Base-by-base conservation (phyloP, 2,797 vertebrate species). In the Sphenopsis melanotis region DNA sequence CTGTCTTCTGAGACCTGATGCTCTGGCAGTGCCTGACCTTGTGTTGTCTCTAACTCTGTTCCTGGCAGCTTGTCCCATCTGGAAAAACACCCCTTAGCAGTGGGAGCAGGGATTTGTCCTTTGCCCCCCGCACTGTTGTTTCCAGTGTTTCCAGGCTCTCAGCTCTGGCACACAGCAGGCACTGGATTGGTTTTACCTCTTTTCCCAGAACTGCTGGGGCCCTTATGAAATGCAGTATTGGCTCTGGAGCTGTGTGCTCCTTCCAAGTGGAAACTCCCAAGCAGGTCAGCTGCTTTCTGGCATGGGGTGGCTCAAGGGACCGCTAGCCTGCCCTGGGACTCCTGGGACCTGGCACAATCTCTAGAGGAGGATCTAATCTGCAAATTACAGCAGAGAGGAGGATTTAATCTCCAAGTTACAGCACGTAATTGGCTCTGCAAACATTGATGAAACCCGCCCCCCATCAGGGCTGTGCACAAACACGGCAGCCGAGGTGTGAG, bases 401-500 rank as follows among this genome's bases (percentile, higher is more conserved):
- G 36, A 46, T 57, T 87, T 90, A 23, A 37, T 32, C 65, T 85
- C 27, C 53, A 56, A 55, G 2, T 79, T 61, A 7, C 22, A 56
- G 32, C 0, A 0, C 3, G 3, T 56, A 41, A 34, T 68, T 36
- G 7, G 71, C 42, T 68, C 15, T 27, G 44, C 56, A 88, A 69
- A 72, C n/a, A 68, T 1, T 30, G 55, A 26, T 52, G 37, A 71
- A 93, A 76, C 13, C 14, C 2, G 0, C 15, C 44, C 57, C 8
- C 21, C 0, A 0, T 30, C n/a, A 37, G 10, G 66, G 53, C 55
- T 46, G 39, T 0, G 1, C 39, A 32, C 14, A 47, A 90, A 77
- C 22, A 24, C 15, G 0, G 30, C 24, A 2, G 5, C 21, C 34
- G 12, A 9, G 21, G 23, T 47, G 49, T 39, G 15, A n/a, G 3